Evolutionary conservation across 2,113 vertebrate genomes (phyloP), one percentile per base, ranked within the genome.

Genomic region (Leptobrachium leishanense): DNA sequence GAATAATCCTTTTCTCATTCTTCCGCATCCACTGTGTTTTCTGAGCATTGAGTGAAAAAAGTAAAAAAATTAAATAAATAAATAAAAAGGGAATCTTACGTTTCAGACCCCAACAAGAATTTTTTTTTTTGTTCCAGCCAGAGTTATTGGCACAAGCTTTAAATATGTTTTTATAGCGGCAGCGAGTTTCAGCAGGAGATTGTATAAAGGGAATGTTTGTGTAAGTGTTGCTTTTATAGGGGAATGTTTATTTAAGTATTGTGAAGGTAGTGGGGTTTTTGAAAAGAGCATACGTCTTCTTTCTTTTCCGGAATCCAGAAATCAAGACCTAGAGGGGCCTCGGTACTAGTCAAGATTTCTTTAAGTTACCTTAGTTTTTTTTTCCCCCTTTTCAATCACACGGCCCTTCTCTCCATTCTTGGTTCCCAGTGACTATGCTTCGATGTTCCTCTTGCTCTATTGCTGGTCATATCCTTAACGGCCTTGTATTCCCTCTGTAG

Each of bases 141-240:
- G 15, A 43, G 62, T 42, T 72, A 20, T 73, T 73, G 77, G 77
- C 77, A 67, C 69, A 57, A 57, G 62, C 69, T 31, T 63, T 67
- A 79, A 73, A 79, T 79, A 73, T 72, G 59, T 67, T 72, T 79
- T 79, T 73, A 79, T 79, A 53, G 70, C 54, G 70, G 77, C 62
- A 40, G 77, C 77, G 72, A 73, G 77, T 67, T 74, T 57, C 71
- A 44, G 77, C 77, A 57, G 44, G 77, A 67, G 77, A 74, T 74
- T 73, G 77, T 68, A 57, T 72, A 57, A 79, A 79, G 69, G 77
- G 77, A 66, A 79, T 79, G 69, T 79, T 79, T 79, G 68, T 79
- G 68, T 72, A 79, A 79, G 71, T 67, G 50, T 57, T 74, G 77
- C 55, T 67, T 72, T 79, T 79, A 67, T 73, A 67, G 63, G 77